These are phyloP conservation scores for Pipistrellus pygmaeus DNA, from an alignment of 2,797 vertebrate genomes.

Conservation along the genomic window DNA sequence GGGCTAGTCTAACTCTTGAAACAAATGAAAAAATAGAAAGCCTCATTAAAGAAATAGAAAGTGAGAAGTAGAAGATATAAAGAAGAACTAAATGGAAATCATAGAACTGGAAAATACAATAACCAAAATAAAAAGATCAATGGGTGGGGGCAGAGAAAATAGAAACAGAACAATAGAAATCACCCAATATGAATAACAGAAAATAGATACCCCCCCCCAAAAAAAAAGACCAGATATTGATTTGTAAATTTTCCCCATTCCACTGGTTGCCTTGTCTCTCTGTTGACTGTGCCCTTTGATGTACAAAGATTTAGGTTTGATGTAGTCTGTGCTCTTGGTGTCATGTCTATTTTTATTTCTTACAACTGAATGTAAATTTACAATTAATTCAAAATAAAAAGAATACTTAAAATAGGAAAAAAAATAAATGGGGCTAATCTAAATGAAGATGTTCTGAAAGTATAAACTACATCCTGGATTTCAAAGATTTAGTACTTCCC, in stretches of 20 bases:
- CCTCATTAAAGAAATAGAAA: background rate
- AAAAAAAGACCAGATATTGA: background rate
- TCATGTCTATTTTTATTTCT: background rate
- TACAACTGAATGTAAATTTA: background rate
- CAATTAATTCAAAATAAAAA: background rate
- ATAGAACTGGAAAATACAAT: background rate
- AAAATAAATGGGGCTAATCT: background rate
- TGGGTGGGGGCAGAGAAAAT: background rate
- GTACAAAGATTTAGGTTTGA: background rate
- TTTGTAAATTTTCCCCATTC: background rate
- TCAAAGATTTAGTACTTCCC: background rate
- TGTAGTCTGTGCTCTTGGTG: background rate
- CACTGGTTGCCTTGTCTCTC: background rate
- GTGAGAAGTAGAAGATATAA: background rate
- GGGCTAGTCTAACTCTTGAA: background rate
- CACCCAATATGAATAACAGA: background rate
- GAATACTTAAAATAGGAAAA: background rate
- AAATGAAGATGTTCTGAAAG: background rate
- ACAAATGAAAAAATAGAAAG: background rate
- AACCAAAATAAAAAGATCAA: background rate
- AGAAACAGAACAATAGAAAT: background rate
- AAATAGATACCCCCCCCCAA: background rate
- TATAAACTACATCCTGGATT: background rate
- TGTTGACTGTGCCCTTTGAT: background rate
- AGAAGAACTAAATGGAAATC: background rate